Base-by-base conservation (phyloP, 2,797 vertebrate genomes). In the Clarias laeviceps region DNA sequence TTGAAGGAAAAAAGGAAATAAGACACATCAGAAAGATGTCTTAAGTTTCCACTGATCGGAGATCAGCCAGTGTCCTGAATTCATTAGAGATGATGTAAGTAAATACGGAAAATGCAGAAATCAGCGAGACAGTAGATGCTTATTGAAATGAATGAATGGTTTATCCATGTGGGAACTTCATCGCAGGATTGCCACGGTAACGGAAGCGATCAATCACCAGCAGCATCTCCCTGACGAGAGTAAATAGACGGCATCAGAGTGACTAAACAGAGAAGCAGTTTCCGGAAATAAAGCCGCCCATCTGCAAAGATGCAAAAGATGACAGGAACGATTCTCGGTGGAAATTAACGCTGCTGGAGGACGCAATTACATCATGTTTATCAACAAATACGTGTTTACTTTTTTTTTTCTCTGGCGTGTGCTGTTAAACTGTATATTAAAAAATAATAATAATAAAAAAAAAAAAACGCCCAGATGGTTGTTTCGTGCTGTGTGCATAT, bases 181-280 rank as follows among this genome's bases (percentile, higher is more conserved):
- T 29, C 56, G 74, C 68, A 29, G 70, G 24, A 82, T 83, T 85
- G 85, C 80, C 68, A 54, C 65, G 80, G 80, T 87, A 89, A 87
- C 0, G 34, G 29, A 56, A 54, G 89, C 87, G 66, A 90, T 90
- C 88, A 88, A 87, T 85, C 82, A 83, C 70, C 85, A 76, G 79
- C 74, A 84, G 61, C 29, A 82, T 88, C 84, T 85, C 86, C 66
- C 34, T 62, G 89, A 88, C 65, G 64, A 87, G 59, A 3, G 80
- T 40, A 5, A 78, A 57, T 17, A 14, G 80, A 40, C 54, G 20
- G 24, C 8, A 57, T 17, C 50, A 6, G 73, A 54, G 27, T 6
- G 62, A 84, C 82, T 45, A 80, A 80, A 22, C 34, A 32, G 27
- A 17, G 70, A n/a, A 70, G 66, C 62, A 45, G 56, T 64, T 54